Percentiles rank a stretch among this genome's conserved stretches.
Conservation (phyloP, 2,797 vertebrate species). For the Gymnothorax javanicus region DNA sequence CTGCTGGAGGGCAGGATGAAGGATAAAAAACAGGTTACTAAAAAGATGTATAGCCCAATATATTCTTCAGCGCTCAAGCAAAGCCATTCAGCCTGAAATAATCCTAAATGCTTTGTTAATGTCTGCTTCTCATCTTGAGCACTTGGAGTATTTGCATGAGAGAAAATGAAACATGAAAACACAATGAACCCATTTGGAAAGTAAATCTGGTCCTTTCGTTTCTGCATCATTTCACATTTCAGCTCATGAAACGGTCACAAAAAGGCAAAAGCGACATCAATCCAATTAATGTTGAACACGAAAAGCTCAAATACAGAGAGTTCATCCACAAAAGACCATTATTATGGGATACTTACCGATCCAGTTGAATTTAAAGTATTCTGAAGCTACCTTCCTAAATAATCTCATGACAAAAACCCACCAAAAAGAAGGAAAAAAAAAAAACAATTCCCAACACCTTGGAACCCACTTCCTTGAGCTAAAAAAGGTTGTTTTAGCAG, state of each 20-base stretch:
- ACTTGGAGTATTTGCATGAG: constrained; percentile 33
- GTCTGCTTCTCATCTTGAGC: constrained; percentile 45
- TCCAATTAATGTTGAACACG: constrained; percentile 50
- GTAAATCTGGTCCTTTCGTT: constrained; percentile 70
- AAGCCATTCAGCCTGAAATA: neutral
- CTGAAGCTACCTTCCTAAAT: neutral
- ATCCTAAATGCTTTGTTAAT: constrained; percentile 43
- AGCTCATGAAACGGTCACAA: constrained; percentile 62
- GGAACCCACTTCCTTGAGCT: neutral
- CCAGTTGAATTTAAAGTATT: neutral
- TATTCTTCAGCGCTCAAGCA: constrained; percentile 31
- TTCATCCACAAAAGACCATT: constrained; percentile 48
- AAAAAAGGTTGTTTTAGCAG: constrained; percentile 9
- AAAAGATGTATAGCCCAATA: constrained; percentile 37
- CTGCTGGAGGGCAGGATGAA: constrained; percentile 47
- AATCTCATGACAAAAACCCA: neutral
- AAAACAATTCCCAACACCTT: neutral
- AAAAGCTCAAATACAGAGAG: constrained; percentile 20
- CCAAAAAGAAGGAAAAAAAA: neutral
- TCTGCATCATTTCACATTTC: constrained; percentile 75
- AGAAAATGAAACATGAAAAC: constrained; percentile 47
- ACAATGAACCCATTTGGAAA: constrained; percentile 53
- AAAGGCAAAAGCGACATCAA: constrained; percentile 61
- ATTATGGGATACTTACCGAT: constrained; percentile 35
- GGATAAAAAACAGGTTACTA: constrained; percentile 35